Percentiles rank a stretch among this genome's conserved stretches.
Conservation (phyloP, 1,140 invertebrate genomes). For the Pollicipes pollicipes region DNA sequence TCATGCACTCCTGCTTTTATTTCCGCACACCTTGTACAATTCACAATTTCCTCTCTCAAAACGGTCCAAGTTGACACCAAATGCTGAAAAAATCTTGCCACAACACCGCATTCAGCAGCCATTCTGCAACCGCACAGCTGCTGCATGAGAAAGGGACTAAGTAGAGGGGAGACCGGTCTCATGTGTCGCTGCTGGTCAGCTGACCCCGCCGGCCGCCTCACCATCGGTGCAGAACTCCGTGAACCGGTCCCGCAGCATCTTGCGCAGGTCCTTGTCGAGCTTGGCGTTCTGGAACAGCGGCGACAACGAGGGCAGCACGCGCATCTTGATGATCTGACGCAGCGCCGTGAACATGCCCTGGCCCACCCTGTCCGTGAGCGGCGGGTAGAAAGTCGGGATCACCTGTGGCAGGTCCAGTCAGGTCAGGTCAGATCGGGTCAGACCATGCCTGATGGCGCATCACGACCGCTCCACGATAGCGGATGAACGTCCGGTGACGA, state of each 20-base stretch:
- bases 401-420: slow-evolving; percentile 45
- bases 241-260: slow-evolving; percentile 72
- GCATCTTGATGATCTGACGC: slow-evolving; percentile 79
- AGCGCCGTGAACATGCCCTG: slow-evolving; percentile 83
- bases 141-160: too few species aligned
- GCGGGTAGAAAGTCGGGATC: slow-evolving; percentile 79
- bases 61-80: too few species aligned
- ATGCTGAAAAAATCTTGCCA: too few species aligned
- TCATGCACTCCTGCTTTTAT: too few species aligned
- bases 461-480: background rate
- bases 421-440: background rate
- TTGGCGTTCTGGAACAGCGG: slow-evolving; percentile 85
- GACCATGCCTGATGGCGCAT: slow-evolving; percentile 9
- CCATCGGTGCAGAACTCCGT: slow-evolving; percentile 60
- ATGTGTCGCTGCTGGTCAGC: too few species aligned
- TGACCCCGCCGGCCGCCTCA: background rate
- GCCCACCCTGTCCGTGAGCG: slow-evolving; percentile 61
- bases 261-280: slow-evolving; percentile 68
- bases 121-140: too few species aligned
- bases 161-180: too few species aligned
- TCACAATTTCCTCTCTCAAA: too few species aligned
- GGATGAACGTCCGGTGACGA: too few species aligned
- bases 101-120: too few species aligned
- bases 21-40: too few species aligned
- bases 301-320: slow-evolving; percentile 70